phyloP scores from a whole-genome alignment of 2,888 invertebrate species.

The Ethmia dodecea region DNA sequence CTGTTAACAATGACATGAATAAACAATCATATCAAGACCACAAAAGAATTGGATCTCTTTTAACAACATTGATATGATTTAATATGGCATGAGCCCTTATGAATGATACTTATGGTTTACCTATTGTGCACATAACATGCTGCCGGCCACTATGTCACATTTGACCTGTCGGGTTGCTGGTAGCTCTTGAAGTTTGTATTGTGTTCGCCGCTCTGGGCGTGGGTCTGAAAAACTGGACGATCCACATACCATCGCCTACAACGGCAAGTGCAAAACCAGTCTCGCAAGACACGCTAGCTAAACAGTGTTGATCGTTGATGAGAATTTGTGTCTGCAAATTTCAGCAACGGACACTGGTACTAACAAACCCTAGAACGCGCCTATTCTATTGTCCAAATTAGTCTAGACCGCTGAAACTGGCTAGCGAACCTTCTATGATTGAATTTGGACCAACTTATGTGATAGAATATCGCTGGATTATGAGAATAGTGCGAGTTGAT shows the following conservation, averaged over 20 bases:
- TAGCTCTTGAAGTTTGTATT: conserved; percentile 60
- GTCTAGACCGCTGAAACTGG: conserved; percentile 53
- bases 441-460: conserved; percentile 36
- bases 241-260: conserved; percentile 77
- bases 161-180: conserved; percentile 66
- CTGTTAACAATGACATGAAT: conserved; percentile 43
- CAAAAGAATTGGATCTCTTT: conserved; percentile 25
- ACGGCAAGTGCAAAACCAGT: conserved; percentile 66
- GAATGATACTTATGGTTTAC: conserved; percentile 78
- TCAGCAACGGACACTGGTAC: conserved; percentile 73
- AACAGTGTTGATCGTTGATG: conserved; percentile 70
- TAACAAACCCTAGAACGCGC: conserved; percentile 46
- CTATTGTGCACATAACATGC: conserved; percentile 70
- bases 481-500: no score
- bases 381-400: conserved; percentile 40
- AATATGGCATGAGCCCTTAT: conserved; percentile 64
- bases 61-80: conserved; percentile 47
- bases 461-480: neutral
- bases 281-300: conserved; percentile 53
- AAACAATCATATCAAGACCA: conserved; percentile 54
- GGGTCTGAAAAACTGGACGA: conserved; percentile 78
- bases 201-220: conserved; percentile 72
- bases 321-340: conserved; percentile 65
- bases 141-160: conserved; percentile 67
- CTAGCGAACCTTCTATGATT: conserved; percentile 34